Percentiles rank a stretch among this genome's conserved stretches.
phyloP scores from a whole-genome alignment of 2,888 invertebrate genomes.

The Ceriagrion tenellum region DNA sequence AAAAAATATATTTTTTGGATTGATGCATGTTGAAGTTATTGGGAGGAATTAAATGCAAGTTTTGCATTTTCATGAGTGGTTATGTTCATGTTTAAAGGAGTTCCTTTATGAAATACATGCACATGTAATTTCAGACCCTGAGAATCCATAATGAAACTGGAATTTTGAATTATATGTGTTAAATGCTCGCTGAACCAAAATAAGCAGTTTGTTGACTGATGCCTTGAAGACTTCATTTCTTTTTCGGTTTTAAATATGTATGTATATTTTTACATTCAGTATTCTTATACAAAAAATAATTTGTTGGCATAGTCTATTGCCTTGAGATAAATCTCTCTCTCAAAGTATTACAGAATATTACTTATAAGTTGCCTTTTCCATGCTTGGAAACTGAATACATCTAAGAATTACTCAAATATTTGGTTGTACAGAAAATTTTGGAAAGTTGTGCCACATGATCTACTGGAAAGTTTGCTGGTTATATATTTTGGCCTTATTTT shows the following conservation, averaged over 20 bases:
- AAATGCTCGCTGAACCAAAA: background rate
- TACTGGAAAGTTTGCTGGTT: slow-evolving; percentile 20
- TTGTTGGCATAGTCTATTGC: slow-evolving; percentile 38
- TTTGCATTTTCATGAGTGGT: background rate
- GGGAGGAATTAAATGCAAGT: background rate
- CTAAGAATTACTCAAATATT: background rate
- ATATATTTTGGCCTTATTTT: background rate
- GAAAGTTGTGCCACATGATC: background rate
- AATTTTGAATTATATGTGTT: background rate
- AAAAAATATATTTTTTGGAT: background rate
- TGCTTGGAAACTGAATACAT: slow-evolving; percentile 22
- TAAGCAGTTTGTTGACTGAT: background rate
- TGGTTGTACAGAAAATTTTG: background rate
- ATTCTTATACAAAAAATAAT: slow-evolving; percentile 16
- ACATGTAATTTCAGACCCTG: background rate
- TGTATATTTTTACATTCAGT: slow-evolving; percentile 64
- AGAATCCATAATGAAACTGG: background rate
- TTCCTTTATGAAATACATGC: background rate
- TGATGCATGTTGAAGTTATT: background rate
- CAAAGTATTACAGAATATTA: slow-evolving; percentile 21
- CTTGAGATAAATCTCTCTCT: background rate
- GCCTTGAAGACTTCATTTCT: background rate
- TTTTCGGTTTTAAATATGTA: slow-evolving; percentile 47
- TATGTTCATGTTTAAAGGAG: background rate
- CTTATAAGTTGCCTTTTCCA: slow-evolving; percentile 4